A percentile compares a stretch with the other conserved stretches of the same genome.
Conservation (phyloP, 1,140 invertebrate genomes). For the Zaprionus kolodkinae region DNA sequence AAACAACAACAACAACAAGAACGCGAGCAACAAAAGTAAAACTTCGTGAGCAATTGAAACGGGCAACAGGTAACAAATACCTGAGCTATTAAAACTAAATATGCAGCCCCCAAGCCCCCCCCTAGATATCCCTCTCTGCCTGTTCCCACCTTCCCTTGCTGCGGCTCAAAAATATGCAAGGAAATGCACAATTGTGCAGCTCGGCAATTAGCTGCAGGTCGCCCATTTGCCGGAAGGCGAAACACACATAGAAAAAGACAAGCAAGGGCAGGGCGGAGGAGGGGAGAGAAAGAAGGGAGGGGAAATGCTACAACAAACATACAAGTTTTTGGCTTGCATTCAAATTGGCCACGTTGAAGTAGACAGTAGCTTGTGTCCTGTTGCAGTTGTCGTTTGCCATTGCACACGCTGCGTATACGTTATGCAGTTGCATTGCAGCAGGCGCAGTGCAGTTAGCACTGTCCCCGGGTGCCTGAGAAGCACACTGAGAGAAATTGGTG, state of each 20-base stretch:
- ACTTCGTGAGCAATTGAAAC: slow-evolving; percentile 79
- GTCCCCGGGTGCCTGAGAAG: slow-evolving; percentile 1
- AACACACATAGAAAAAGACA: slow-evolving; percentile 30
- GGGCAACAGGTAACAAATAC: slow-evolving; percentile 81
- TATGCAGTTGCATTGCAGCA: slow-evolving; percentile 57
- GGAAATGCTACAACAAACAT: background rate
- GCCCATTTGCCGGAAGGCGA: slow-evolving; percentile 51
- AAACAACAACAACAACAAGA: slow-evolving; percentile 51
- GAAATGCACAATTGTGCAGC: slow-evolving; percentile 84
- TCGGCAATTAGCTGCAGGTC: slow-evolving; percentile 78
- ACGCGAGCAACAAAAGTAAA: slow-evolving; percentile 47
- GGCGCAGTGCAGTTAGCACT: slow-evolving; percentile 19
- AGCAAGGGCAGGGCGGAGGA: background rate
- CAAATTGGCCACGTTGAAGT: slow-evolving; percentile 55
- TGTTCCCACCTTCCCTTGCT: background rate
- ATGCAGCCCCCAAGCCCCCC: slow-evolving; percentile 58
- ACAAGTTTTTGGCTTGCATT: slow-evolving; percentile 72
- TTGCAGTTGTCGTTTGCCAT: slow-evolving; percentile 1
- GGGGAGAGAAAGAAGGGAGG: background rate
- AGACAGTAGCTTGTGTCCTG: slow-evolving; percentile 32
- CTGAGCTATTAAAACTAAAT: slow-evolving; percentile 81
- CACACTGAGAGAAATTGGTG: background rate
- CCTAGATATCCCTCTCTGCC: background rate
- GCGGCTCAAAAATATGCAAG: slow-evolving; percentile 77
- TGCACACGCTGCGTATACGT: slow-evolving; percentile 66